These are phyloP conservation scores for Steinernema hermaphroditum DNA, from an alignment of 2,888 invertebrate species.

Conservation along the genomic window DNA sequence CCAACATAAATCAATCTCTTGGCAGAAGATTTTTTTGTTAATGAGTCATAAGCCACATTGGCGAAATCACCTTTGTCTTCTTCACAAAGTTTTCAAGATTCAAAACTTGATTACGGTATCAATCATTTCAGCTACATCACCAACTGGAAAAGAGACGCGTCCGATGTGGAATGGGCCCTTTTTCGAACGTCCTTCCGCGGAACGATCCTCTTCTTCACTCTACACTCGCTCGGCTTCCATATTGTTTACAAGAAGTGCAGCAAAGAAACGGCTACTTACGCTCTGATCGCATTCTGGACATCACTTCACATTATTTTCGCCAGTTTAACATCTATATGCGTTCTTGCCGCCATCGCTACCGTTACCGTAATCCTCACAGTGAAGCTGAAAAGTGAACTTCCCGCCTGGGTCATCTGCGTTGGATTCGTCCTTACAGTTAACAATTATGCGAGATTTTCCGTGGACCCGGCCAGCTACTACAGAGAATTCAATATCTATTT, in stretches of 20 bases:
- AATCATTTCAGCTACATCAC: constrained; percentile 47
- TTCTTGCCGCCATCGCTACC: constrained; percentile 40
- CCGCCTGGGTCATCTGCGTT: constrained; percentile 57
- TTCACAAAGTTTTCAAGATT: no score
- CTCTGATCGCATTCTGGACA: constrained; percentile 47
- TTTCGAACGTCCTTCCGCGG: constrained; percentile 46
- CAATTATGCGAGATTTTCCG: constrained; percentile 48
- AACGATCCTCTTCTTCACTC: constrained; percentile 35
- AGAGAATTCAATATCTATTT: constrained; percentile 63
- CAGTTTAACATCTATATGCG: constrained; percentile 48
- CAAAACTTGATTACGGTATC: no score
- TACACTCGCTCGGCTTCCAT: constrained; percentile 39
- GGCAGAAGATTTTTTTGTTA: no score
- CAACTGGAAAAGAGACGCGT: constrained; percentile 45
- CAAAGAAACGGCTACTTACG: constrained; percentile 17
- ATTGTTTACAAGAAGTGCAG: constrained; percentile 3
- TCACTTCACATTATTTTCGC: constrained; percentile 47
- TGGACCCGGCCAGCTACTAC: constrained; percentile 51
- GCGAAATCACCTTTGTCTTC: no score
- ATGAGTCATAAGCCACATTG: no score
- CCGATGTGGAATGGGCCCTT: constrained; percentile 59
- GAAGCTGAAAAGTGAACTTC: constrained; percentile 34
- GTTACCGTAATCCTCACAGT: constrained; percentile 39
- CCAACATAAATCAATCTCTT: no score
- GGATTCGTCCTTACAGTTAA: constrained; percentile 49